phyloP scores from a whole-genome alignment of 2,797 vertebrate species.

The Odontamblyopus lacepedii region DNA sequence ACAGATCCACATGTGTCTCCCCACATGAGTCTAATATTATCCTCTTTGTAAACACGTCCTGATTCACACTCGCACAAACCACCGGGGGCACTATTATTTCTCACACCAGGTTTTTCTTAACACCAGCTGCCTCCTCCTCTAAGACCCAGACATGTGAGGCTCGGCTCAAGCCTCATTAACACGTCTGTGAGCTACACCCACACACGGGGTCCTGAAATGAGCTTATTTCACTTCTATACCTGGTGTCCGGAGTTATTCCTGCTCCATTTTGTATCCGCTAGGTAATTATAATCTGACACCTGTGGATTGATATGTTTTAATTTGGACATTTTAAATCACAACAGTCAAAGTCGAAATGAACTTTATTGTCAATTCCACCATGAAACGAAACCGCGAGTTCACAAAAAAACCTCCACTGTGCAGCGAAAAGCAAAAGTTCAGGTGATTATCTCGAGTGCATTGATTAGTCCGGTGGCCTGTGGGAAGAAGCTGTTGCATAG shows the following conservation, averaged over 20 bases:
- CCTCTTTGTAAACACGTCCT: constrained; percentile 20
- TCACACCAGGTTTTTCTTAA: constrained; percentile 31
- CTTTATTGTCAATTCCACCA: no score
- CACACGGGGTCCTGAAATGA: background rate
- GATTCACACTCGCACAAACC: constrained; percentile 42
- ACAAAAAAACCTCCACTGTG: no score
- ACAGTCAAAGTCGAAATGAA: no score
- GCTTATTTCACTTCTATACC: background rate
- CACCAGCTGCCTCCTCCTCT: constrained; percentile 36
- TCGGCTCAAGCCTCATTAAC: constrained; percentile 35
- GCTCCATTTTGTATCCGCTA: no score
- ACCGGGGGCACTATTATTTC: constrained; percentile 39
- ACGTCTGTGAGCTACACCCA: background rate
- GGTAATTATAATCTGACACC: no score
- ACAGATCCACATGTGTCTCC: constrained; percentile 15
- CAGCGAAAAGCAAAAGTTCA: no score
- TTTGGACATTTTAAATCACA: no score
- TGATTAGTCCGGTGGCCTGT: no score
- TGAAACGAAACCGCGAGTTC: no score
- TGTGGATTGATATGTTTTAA: no score
- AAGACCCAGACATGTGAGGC: constrained; percentile 25
- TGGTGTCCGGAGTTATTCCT: background rate
- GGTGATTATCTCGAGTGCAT: no score
- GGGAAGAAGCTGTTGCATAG: no score
- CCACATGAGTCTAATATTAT: constrained; percentile 14